Percentiles rank a stretch among this genome's conserved stretches.
phyloP scores from a whole-genome alignment of 2,113 vertebrate species.

The Catagonus wagneri region DNA sequence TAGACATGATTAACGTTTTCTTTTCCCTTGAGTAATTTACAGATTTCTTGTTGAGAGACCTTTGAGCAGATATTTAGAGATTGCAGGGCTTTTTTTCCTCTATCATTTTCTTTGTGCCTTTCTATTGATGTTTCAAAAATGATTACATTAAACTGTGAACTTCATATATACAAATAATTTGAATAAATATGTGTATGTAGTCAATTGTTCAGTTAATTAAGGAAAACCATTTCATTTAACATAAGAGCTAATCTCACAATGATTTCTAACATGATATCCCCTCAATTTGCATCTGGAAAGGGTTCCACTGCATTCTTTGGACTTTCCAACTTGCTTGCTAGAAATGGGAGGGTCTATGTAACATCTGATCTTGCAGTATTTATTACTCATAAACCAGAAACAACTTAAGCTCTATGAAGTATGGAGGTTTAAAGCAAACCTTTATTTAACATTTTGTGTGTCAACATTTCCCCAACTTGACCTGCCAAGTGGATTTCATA shows the following conservation, averaged over 20 bases:
- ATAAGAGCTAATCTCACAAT: background rate
- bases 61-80: background rate
- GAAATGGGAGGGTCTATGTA: background rate
- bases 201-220: background rate
- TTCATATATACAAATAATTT: background rate
- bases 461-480: slow-evolving; percentile 56
- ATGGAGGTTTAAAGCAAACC: slow-evolving; percentile 8
- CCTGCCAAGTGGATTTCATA: slow-evolving; percentile 59
- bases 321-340: background rate
- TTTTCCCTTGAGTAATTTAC: background rate
- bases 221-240: background rate
- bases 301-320: background rate
- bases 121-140: background rate
- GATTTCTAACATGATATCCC: background rate
- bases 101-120: background rate
- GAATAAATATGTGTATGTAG: background rate
- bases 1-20: background rate
- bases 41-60: background rate
- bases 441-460: slow-evolving; percentile 60
- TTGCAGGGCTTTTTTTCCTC: background rate
- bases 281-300: background rate
- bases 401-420: background rate
- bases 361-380: background rate
- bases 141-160: background rate
- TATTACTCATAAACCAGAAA: background rate